phyloP scores from a whole-genome alignment of 2,888 invertebrate genomes.

The Idaea straminata region DNA sequence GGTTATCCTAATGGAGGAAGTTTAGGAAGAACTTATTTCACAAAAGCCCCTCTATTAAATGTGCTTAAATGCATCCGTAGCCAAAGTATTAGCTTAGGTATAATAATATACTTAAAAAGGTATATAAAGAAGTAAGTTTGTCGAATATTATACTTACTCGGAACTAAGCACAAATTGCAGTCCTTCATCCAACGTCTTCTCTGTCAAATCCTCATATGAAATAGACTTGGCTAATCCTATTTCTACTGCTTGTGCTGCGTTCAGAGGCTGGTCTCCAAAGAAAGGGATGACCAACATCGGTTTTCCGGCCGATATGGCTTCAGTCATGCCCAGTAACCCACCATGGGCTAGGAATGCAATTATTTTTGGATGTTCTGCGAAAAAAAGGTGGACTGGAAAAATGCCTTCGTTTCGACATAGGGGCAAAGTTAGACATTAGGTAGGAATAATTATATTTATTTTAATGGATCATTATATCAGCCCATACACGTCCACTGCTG shows the following conservation, averaged over 20 bases:
- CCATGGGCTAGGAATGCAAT: conserved; percentile 82
- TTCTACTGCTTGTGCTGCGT: conserved; percentile 73
- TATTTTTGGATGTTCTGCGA: conserved; percentile 80
- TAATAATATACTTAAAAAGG: no score
- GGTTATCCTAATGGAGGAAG: no score
- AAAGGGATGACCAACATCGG: conserved; percentile 82
- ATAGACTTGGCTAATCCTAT: conserved; percentile 76
- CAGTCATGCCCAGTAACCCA: conserved; percentile 81
- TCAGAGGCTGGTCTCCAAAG: conserved; percentile 82
- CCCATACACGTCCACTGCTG: no score
- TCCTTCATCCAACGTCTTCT: conserved; percentile 72
- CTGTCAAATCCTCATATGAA: conserved; percentile 70
- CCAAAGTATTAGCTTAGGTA: no score
- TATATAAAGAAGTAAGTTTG: no score
- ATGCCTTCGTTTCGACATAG: no score
- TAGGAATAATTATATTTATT: no score
- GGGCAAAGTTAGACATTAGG: no score
- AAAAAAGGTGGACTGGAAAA: no score
- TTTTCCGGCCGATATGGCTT: conserved; percentile 81
- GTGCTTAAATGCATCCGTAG: conserved; percentile 1
- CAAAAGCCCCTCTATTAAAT: no score
- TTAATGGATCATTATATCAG: no score
- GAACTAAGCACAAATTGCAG: conserved; percentile 74
- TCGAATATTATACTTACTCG: conserved; percentile 62
- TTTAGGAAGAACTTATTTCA: no score